Percentiles rank a stretch among this genome's conserved stretches.
Conservation (phyloP, 2,888 invertebrate species). For the Sminthurides aquaticus region DNA sequence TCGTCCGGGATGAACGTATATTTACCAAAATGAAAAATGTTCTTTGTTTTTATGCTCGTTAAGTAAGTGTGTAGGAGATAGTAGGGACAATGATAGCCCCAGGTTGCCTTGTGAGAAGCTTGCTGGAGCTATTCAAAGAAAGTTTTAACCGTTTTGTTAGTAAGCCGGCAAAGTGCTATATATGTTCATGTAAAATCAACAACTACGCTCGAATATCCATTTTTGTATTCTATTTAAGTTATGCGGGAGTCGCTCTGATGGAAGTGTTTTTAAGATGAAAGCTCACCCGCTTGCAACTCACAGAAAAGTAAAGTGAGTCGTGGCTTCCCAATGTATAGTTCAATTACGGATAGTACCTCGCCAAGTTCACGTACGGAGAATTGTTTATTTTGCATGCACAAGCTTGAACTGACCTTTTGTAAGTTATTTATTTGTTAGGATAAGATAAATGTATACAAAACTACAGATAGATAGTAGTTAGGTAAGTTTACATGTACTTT, state of each 20-base stretch:
- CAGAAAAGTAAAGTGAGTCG: too few relatives aligned
- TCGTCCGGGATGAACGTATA: background rate
- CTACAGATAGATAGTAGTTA: too few relatives aligned
- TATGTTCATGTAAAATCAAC: background rate
- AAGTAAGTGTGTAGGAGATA: too few relatives aligned
- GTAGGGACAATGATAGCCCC: too few relatives aligned
- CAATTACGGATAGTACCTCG: background rate
- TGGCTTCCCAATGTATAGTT: too few relatives aligned
- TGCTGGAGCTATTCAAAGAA: background rate
- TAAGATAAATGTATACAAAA: conserved; percentile 1
- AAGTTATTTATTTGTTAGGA: conserved; percentile 15
- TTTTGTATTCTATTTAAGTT: background rate
- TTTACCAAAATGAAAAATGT: background rate
- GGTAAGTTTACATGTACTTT: too few relatives aligned
- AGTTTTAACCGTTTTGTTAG: background rate
- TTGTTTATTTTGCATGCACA: conserved; percentile 3
- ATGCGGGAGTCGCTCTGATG: background rate
- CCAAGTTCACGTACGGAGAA: background rate
- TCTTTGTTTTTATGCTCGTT: too few relatives aligned
- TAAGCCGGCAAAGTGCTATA: background rate
- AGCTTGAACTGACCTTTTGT: conserved; percentile 24
- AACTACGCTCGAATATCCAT: too few relatives aligned
- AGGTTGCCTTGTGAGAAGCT: too few relatives aligned
- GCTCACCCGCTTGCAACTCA: too few relatives aligned
- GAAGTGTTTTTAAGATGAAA: background rate